Evolutionary conservation across 2,797 vertebrate genomes (phyloP), one percentile per base, ranked within the genome.

Genomic region (Squalus acanthias): DNA sequence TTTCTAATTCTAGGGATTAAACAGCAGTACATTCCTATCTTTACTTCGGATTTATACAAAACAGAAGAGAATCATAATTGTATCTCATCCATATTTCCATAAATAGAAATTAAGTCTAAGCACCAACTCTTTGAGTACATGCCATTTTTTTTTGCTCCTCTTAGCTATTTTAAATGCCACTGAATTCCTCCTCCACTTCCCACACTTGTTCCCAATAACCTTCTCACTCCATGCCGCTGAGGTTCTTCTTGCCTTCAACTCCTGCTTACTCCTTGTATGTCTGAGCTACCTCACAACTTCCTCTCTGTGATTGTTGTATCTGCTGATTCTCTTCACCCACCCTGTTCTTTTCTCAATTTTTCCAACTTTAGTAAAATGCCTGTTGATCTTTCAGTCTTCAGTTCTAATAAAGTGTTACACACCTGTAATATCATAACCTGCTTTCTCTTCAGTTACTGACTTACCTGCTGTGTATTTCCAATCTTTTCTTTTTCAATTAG

Each of bases 1-100:
- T 92, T 65, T 92, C 46, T 63, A 92, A 92, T 92, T 92, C 89
- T 92, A 92, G 33, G 89, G 60, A 92, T 65, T 60, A 63, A 91
- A 91, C 29, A 63, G 33, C 88, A 91, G 57, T 63, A 29, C 26
- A 46, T 85, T 91, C 57, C 57, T 33, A 63, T 92, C 33, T 92
- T 17, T 50, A 46, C 17, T 85, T 17, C 20, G 24, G 82, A 22
- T 85, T 85, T 50, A 50, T 24, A 85, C 82, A 85, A 50, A 50
- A 17, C 82, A 46, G 8, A 85, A 50, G 82, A 22, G 20, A 46
- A 85, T 85, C 82, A 33, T 65, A 92, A 92, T n/a, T 92, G 57
- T 91, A 92, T 65, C 33, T 92, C 29, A 91, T 63, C 33, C 57
- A 15, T 91, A 15, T 91, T 91, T 91, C 88, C 33, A 63, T 33